phyloP scores from a whole-genome alignment of 1,140 invertebrate genomes.

The Vanessa tameamea region DNA sequence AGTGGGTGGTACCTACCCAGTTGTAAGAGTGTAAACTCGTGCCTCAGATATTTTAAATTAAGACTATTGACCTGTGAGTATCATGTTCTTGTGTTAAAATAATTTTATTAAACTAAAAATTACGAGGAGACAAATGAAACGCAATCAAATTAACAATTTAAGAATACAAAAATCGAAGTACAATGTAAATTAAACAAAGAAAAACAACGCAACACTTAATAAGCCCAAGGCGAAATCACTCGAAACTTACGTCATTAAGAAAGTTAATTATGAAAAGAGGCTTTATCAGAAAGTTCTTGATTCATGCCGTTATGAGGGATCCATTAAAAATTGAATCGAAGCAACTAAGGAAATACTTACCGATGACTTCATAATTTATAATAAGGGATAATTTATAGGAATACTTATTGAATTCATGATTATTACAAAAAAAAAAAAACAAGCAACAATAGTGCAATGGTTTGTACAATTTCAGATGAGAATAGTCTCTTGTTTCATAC shows the following conservation, averaged over 20 bases:
- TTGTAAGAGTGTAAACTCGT: too few relatives aligned
- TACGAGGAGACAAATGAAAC: neutral
- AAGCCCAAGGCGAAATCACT: constrained; percentile 34
- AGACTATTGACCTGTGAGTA: too few relatives aligned
- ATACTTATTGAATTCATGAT: too few relatives aligned
- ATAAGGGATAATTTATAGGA: neutral
- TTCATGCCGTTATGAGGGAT: constrained; percentile 18
- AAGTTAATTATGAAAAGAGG: constrained; percentile 73
- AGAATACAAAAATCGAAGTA: neutral
- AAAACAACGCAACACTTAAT: constrained; percentile 42
- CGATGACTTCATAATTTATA: neutral
- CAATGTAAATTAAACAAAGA: constrained; percentile 39
- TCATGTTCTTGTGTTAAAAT: too few relatives aligned
- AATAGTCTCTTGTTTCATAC: too few relatives aligned
- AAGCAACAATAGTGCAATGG: too few relatives aligned
- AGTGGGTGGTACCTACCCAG: too few relatives aligned
- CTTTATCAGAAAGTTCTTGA: constrained; percentile 51
- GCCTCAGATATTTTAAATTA: too few relatives aligned
- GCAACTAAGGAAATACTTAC: neutral
- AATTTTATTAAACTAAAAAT: neutral
- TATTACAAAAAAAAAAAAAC: too few relatives aligned
- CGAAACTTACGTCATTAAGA: constrained; percentile 68
- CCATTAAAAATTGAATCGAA: constrained; percentile 35
- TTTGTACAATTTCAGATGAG: too few relatives aligned
- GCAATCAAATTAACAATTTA: neutral